These are phyloP conservation scores for Lipophrys pholis DNA, from an alignment of 2,113 vertebrate species.

Conservation along the genomic window DNA sequence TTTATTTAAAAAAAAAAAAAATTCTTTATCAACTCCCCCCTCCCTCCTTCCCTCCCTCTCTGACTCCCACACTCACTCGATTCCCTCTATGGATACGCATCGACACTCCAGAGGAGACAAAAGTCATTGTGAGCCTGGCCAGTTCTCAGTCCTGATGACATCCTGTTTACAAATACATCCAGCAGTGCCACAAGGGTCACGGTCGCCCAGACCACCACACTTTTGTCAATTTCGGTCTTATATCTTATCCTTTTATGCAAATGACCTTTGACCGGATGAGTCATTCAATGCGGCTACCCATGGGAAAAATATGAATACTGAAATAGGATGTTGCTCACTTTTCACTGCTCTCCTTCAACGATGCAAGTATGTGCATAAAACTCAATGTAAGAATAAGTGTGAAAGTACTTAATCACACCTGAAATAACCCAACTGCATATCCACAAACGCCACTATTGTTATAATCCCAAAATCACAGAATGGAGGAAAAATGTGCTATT, in stretches of 20 bases:
- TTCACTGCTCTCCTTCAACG: not conserved
- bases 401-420: conserved; percentile 23
- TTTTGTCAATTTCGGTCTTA: conserved; percentile 84
- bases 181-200: conserved; percentile 90
- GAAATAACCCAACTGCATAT: not conserved
- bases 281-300: conserved; percentile 3
- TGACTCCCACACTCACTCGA: not conserved
- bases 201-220: conserved; percentile 80
- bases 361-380: conserved; percentile 26
- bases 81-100: conserved; percentile 3
- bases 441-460: conserved; percentile 29
- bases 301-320: conserved; percentile 4
- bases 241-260: conserved; percentile 76
- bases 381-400: conserved; percentile 24
- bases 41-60: not conserved
- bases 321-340: conserved; percentile 12
- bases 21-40: conserved; percentile 47
- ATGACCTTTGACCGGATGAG: conserved; percentile 74
- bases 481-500: conserved; percentile 52
- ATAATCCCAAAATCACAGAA: conserved; percentile 53
- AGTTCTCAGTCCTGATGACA: conserved; percentile 97
- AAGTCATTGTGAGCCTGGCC: conserved; percentile 88
- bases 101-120: conserved; percentile 50
- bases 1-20: conserved; percentile 63
- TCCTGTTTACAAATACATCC: conserved; percentile 96